A percentile compares a stretch with the other conserved stretches of the same genome.
phyloP scores from a whole-genome alignment of 2,888 invertebrate species.

The Mylabris sibirica region DNA sequence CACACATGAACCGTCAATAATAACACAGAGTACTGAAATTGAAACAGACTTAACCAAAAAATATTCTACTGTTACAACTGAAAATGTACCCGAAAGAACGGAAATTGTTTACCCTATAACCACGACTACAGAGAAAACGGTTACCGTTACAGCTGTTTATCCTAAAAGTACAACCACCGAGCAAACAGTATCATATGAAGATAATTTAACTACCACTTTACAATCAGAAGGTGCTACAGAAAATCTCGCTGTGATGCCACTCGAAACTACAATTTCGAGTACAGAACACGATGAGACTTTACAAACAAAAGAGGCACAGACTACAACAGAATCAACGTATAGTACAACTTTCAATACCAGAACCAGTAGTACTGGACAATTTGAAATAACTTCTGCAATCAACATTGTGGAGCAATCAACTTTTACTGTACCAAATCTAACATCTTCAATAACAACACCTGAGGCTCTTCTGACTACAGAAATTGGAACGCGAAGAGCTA shows the following conservation, averaged over 20 bases:
- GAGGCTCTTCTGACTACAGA: background rate
- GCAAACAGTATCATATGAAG: background rate
- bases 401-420: background rate
- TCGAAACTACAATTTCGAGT: conserved; percentile 9
- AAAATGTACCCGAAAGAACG: conserved; percentile 35
- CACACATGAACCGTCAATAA: background rate
- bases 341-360: background rate
- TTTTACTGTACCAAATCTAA: background rate
- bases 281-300: conserved; percentile 3
- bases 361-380: background rate
- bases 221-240: conserved; percentile 2
- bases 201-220: conserved; percentile 17
- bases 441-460: background rate
- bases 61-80: background rate
- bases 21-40: conserved; percentile 10
- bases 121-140: conserved; percentile 41
- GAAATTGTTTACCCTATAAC: conserved; percentile 43
- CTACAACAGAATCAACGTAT: background rate
- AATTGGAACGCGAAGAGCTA: background rate
- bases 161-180: conserved; percentile 24
- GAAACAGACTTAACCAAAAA: background rate
- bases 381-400: background rate
- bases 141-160: conserved; percentile 45
- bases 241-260: background rate
- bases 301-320: background rate